A percentile compares a stretch with the other conserved stretches of the same genome.
These are phyloP conservation scores for Byasa hedistus DNA, from an alignment of 2,888 invertebrate genomes.

Conservation along the genomic window DNA sequence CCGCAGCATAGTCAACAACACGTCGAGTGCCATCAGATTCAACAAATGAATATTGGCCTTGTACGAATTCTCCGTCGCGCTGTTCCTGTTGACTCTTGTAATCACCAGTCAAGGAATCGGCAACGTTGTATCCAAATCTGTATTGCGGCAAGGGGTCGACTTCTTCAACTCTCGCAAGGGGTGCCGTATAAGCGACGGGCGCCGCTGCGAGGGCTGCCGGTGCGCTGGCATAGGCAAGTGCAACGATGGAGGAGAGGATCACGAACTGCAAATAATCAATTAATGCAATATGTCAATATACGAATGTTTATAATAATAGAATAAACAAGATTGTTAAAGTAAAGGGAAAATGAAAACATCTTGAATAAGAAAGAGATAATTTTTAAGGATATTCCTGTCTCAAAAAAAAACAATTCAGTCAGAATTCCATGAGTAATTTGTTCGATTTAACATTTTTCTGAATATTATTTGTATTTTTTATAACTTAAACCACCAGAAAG, in stretches of 20 bases:
- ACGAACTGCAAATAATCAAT: conserved; percentile 55
- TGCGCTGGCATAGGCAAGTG: conserved; percentile 58
- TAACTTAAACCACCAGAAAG: conserved; percentile 3
- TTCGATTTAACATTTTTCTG: too few relatives aligned
- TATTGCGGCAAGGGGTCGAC: conserved; percentile 81
- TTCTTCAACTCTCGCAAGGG: conserved; percentile 62
- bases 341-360: too few relatives aligned
- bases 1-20: conserved; percentile 65
- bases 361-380: too few relatives aligned
- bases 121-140: conserved; percentile 68
- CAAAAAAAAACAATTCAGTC: too few relatives aligned
- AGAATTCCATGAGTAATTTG: too few relatives aligned
- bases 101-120: conserved; percentile 70
- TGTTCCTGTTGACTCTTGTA: conserved; percentile 74
- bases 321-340: too few relatives aligned
- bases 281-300: too few relatives aligned
- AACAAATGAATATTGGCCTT: conserved; percentile 67
- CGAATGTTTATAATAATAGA: too few relatives aligned
- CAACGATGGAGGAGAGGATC: conserved; percentile 66
- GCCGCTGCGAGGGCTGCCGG: conserved; percentile 57
- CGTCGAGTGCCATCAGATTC: conserved; percentile 70
- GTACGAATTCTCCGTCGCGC: conserved; percentile 77
- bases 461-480: too few relatives aligned
- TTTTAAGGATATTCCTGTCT: too few relatives aligned
- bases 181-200: conserved; percentile 50